Percentiles rank a stretch among this genome's conserved stretches.
These are phyloP conservation scores for Ceratothoa steindachneri DNA, from an alignment of 2,888 invertebrate genomes.

Conservation along the genomic window DNA sequence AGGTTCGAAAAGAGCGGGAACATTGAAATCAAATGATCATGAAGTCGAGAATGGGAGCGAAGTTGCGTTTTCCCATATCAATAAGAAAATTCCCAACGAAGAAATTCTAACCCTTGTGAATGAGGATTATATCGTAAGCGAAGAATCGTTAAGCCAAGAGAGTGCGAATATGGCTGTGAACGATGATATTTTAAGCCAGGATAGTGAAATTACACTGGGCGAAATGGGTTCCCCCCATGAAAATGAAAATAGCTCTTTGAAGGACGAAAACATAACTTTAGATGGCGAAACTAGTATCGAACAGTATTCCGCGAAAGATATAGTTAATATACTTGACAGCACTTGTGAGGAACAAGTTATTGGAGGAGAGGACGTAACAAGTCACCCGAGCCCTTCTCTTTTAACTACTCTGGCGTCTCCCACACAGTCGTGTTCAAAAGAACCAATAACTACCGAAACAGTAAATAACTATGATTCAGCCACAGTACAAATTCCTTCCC, in stretches of 20 bases:
- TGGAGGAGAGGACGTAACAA: neutral
- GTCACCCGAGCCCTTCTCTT: neutral
- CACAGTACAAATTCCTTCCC: conserved; percentile 5
- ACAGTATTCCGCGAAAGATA: too few relatives aligned
- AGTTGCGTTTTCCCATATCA: too few relatives aligned
- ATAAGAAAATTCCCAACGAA: too few relatives aligned
- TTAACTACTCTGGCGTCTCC: neutral
- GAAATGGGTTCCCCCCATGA: neutral
- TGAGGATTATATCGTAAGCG: neutral
- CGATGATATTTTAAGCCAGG: neutral
- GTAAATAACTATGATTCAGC: conserved; percentile 6
- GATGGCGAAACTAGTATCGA: neutral
- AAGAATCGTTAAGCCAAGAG: neutral
- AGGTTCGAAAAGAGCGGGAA: neutral
- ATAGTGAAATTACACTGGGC: neutral
- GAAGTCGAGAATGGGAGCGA: neutral
- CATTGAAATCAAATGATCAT: neutral
- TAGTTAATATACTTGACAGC: too few relatives aligned
- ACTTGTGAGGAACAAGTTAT: neutral
- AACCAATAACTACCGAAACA: neutral
- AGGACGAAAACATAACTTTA: neutral
- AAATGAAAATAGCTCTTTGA: neutral
- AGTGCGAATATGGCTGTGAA: neutral
- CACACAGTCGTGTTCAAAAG: neutral
- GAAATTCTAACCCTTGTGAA: neutral